Evolutionary conservation across 1,140 invertebrate genomes (phyloP).

Genomic region (Neodiprion virginianus): DNA sequence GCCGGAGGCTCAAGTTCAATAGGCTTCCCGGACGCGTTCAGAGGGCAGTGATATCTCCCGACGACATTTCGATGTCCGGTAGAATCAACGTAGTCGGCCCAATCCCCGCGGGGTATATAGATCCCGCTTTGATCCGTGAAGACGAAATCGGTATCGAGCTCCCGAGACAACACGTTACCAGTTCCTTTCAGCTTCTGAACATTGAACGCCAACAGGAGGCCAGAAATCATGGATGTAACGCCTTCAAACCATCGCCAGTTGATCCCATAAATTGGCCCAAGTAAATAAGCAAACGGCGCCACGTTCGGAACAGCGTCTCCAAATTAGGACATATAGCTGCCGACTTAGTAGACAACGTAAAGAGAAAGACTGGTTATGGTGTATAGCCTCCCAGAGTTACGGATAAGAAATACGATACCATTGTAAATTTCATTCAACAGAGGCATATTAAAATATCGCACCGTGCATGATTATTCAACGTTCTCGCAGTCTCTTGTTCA

Average conservation of each 20-base stretch:
- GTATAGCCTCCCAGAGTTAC: no score
- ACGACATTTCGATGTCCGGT: neutral
- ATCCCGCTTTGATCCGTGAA: neutral
- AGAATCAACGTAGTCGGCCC: neutral
- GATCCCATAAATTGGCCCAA: neutral
- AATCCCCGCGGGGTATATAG: neutral
- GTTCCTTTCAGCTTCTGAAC: neutral
- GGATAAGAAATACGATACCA: no score
- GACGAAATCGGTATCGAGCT: neutral
- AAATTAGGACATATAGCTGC: no score
- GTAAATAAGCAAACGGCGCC: neutral
- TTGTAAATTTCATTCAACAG: no score
- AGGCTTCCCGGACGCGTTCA: neutral
- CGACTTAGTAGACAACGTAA: no score
- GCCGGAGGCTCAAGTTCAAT: neutral
- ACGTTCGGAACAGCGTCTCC: no score
- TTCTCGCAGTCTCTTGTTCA: no score
- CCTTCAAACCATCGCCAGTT: neutral
- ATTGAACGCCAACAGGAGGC: neutral
- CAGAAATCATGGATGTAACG: neutral
- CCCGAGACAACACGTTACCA: neutral
- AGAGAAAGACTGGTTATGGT: no score
- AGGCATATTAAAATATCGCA: no score
- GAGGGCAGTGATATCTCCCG: neutral
- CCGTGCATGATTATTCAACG: no score